Base-by-base conservation (phyloP, 2,113 vertebrate species). In the Ictidomys tridecemlineatus region DNA sequence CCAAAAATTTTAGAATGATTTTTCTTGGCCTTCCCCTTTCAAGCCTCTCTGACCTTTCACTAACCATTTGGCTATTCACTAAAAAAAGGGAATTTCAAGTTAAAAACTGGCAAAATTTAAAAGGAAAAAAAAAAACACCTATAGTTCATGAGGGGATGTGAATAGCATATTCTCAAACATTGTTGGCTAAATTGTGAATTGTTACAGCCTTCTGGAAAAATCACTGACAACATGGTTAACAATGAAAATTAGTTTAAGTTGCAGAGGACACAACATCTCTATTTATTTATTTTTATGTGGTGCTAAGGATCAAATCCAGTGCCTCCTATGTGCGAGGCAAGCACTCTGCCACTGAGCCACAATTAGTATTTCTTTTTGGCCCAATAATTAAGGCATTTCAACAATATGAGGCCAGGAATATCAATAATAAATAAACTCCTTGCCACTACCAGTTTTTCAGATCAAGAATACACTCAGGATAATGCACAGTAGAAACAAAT, bases 191-290 rank as follows among this genome's bases (percentile, higher is more conserved):
- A 70, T 8, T 70, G 16, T 70, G 65, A 95, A 88, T 88, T 91
- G 77, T 91, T 84, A 58, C 8, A 91, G 77, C 39, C 51, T 39
- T 91, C 67, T 78, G 84, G 77, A 88, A 94, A 45, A 80, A 85
- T 92, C 88, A 69, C 65, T 85, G 80, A 58, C 67, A 92, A 11
- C 78, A 53, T 92, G 28, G 39, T 85, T 95, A 97, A 85, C 39
- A 89, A 45, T 97, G 78, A 92, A 89, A 89, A 89, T 70, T 45
- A 45, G 45, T 45, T 45, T 45, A 45, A 45, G 8, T 45, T 45
- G 45, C 8, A 45, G 45, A 45, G 45, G 45, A 45, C 45, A 45
- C 45, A 45, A 45, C 45, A 45, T 45, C 45, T 45, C 8, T 45
- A 45, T 45, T 45, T 45, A 45, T 45, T 45, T 45, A 45, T 45